Conservation (phyloP, 2,113 vertebrate genomes). For the Ranitomeya variabilis region DNA sequence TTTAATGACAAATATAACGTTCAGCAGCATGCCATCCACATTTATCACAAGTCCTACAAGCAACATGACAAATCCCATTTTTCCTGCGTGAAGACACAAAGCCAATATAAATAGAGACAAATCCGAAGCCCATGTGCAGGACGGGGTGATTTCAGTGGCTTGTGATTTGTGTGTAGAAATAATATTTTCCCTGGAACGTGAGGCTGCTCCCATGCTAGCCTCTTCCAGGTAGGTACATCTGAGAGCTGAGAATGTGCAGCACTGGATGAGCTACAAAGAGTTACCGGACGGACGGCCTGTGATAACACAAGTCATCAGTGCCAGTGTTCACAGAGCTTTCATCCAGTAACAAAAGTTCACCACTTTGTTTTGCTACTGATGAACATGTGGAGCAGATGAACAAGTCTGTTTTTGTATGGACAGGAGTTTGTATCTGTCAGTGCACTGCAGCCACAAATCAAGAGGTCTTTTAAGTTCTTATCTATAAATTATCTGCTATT, state of each 20-base stretch:
- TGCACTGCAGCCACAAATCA: conserved; percentile 2
- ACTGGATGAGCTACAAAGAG: conserved; percentile 12
- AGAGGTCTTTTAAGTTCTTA: conserved; percentile 24
- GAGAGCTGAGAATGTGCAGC: background rate
- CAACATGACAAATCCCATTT: background rate
- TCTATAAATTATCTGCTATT: conserved; percentile 26
- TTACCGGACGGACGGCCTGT: background rate
- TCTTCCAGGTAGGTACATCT: conserved; percentile 16
- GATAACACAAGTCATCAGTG: background rate
- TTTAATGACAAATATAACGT: background rate
- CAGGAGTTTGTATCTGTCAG: background rate
- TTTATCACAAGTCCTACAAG: background rate
- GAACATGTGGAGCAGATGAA: conserved; percentile 17
- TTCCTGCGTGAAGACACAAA: background rate
- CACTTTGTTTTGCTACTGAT: conserved; percentile 14
- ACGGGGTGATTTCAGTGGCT: background rate
- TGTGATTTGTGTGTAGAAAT: conserved; percentile 33
- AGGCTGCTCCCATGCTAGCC: background rate
- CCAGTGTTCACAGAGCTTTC: background rate
- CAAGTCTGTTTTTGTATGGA: conserved; percentile 17
- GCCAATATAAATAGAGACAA: background rate
- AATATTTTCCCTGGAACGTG: conserved; percentile 29
- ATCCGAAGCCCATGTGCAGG: no score
- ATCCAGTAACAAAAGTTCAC: background rate
- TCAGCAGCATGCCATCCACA: background rate